Base-by-base conservation (phyloP, 2,113 vertebrate genomes). In the Dascyllus trimaculatus region DNA sequence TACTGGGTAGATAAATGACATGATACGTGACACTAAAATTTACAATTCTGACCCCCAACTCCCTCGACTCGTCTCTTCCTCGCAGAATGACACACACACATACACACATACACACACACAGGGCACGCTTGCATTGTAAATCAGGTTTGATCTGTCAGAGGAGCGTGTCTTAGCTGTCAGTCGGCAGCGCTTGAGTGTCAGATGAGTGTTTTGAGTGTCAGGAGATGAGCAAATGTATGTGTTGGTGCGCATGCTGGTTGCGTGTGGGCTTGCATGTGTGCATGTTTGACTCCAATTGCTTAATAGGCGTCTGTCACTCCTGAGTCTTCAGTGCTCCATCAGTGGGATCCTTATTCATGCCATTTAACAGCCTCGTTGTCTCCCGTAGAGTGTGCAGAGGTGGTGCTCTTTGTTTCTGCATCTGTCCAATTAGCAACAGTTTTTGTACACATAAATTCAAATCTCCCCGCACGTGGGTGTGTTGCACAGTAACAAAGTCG, bases 91-190 rank as follows among this genome's bases (percentile, higher is more conserved):
- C 84, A 58, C 61, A 58, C 80, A 58, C 58, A 51, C 26, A 18
- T 19, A n/a, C 61, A 57, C 18, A 49, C 48, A 54, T 56, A 66
- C 53, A 43, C 58, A 29, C 62, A 84, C 38, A 43, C 60, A 59
- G n/a, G 10, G 24, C 74, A 72, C 4, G 43, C 57, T 71, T 63
- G 85, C 84, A 88, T 89, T 85, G 82, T 90, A 93, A 91, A 92
- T 93, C 89, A 89, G 86, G 86, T 89, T 86, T 89, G 90, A 92
- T 92, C 89, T 91, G 90, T 90, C 91, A 89, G 78, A 71, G 81
- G 14, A 88, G 89, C 22, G 52, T 87, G 85, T 92, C 90, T 84
- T 65, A 53, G 85, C 90, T 92, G 91, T 91, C 92, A 90, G 81
- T 85, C 24, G 56, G 54, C 70, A n/a, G 78, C 49, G n/a, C 85